Conservation (phyloP, 1,140 invertebrate species). For the Drosophila repleta region DNA sequence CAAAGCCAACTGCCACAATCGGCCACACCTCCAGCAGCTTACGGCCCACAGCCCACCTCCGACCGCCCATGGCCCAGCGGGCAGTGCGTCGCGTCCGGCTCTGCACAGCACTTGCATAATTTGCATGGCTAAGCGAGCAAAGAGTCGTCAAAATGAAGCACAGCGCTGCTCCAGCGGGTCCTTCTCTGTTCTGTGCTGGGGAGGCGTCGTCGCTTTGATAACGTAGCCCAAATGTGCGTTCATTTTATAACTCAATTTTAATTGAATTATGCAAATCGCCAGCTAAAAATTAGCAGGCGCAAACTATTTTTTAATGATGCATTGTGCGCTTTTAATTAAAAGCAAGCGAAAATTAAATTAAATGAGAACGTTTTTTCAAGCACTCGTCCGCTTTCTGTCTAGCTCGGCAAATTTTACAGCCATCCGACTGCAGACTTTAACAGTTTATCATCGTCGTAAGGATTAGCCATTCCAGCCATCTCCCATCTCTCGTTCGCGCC, state of each 20-base stretch:
- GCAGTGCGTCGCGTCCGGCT: neutral
- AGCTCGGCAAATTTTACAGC: conserved; percentile 24
- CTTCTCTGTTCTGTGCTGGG: neutral
- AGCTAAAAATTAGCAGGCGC: conserved; percentile 79
- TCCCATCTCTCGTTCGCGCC: no score
- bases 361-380: conserved; percentile 50
- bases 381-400: conserved; percentile 5
- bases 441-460: conserved; percentile 72
- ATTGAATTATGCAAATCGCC: conserved; percentile 80
- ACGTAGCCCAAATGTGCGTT: conserved; percentile 60
- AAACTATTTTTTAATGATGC: conserved; percentile 80
- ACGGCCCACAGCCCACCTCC: neutral
- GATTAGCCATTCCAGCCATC: conserved; percentile 45
- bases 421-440: conserved; percentile 34
- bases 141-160: conserved; percentile 53
- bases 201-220: conserved; percentile 1
- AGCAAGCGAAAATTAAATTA: conserved; percentile 76
- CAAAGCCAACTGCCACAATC: conserved; percentile 49
- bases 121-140: conserved; percentile 50
- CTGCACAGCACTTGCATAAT: conserved; percentile 36
- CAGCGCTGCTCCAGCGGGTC: conserved; percentile 19
- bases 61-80: neutral
- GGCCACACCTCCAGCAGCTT: neutral
- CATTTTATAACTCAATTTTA: conserved; percentile 80
- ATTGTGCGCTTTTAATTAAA: conserved; percentile 77